Evolutionary conservation across 2,113 vertebrate genomes (phyloP).

Genomic region (Gorsachius goisagi): DNA sequence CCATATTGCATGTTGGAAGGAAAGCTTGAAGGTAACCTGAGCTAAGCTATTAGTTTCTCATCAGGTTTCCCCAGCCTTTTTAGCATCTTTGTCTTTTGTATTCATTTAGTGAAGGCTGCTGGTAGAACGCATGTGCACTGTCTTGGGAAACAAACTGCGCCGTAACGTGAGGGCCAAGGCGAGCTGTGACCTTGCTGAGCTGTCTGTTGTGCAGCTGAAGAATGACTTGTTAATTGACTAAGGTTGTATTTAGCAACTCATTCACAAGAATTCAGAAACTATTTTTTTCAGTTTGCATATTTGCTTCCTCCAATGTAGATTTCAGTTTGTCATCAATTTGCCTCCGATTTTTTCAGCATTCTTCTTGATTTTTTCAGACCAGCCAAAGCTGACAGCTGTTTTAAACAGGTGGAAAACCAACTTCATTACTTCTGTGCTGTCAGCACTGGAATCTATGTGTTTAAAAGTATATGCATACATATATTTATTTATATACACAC

Average conservation of each 20-base stretch:
- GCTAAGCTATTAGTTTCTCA: not conserved
- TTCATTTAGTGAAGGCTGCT: not conserved
- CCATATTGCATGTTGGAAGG: not conserved
- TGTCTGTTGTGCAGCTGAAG: not conserved
- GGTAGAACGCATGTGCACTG: not conserved
- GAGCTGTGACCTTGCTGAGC: not conserved
- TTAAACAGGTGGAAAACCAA: not conserved
- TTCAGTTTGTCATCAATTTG: not conserved
- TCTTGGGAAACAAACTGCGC: not conserved
- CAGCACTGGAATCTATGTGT: not conserved
- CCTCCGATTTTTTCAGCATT: not conserved
- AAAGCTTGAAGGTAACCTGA: not conserved
- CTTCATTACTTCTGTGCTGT: not conserved
- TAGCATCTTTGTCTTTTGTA: not conserved
- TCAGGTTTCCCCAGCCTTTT: not conserved
- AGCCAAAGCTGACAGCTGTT: not conserved
- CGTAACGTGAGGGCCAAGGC: not conserved
- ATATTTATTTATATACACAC: not conserved
- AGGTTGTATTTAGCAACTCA: not conserved
- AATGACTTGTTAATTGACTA: not conserved
- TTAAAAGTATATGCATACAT: not conserved
- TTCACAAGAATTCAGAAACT: not conserved
- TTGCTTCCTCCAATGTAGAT: not conserved
- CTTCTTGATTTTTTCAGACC: not conserved
- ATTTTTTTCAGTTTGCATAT: not conserved